Base-by-base conservation (phyloP, 2,888 invertebrate genomes). In the Parelbella ahira region DNA sequence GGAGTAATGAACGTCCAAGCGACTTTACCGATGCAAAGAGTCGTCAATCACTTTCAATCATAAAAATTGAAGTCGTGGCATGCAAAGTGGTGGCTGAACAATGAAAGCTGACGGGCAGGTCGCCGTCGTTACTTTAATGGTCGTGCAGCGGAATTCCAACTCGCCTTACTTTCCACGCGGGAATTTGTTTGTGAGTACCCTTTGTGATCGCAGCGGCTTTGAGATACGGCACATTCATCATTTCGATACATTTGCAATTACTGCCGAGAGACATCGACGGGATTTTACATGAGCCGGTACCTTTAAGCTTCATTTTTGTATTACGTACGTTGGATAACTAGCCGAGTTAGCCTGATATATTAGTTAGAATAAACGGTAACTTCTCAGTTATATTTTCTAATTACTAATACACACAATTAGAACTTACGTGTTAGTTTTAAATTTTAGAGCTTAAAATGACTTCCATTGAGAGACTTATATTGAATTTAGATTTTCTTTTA, bases 101-200 rank as follows among this genome's bases (percentile, higher is more conserved):
- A 80, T 77, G 71, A 74, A 74, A 72, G 72, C 73, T 60, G 74
- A 66, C 63, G 33, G 42, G 28, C 72, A 69, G 68, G 70, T 75
- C 75, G 68, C 60, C 65, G 62, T 60, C 63, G 63, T 58, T 62
- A 61, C 58, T 63, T 68, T 69, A 71, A 73, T 70, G 68, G 63
- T 66, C 67, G 60, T 53, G 58, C 66, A 56, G 63, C 58, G 37
- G 61, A 65, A 69, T 63, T 69, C 71, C 69, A 65, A 54, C 58
- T 60, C 60, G 60, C 63, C 60, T 67, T 66, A 78, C 75, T 78
- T 81, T 80, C 73, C 65, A 68, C 60, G 58, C 56, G 60, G 63
- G 67, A 68, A 74, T 76, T 66, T 60, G 58, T 71, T 72, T 45
- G 44, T 28, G 37, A 47, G 46, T 52, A 47, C 45, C 49, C 49